phyloP scores from a whole-genome alignment of 2,888 invertebrate species.

The Alsophila aescularia region DNA sequence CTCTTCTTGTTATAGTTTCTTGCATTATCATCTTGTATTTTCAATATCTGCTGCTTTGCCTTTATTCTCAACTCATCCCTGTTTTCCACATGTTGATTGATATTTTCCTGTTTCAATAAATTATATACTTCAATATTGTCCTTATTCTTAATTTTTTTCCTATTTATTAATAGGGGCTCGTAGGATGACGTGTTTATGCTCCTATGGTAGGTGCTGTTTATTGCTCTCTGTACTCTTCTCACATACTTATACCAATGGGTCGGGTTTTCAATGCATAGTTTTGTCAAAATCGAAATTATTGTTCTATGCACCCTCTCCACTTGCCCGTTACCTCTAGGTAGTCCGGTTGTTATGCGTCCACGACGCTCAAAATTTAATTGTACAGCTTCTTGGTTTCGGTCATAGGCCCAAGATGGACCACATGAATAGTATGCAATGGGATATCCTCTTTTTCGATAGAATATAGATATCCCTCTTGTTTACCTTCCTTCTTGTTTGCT shows the following conservation, averaged over 20 bases:
- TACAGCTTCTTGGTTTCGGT: constrained; percentile 49
- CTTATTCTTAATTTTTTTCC: constrained; percentile 31
- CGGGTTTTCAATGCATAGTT: constrained; percentile 16
- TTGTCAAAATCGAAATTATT: constrained; percentile 15
- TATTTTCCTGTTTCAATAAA: constrained; percentile 17
- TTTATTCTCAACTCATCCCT: constrained; percentile 18
- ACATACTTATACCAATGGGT: constrained; percentile 19
- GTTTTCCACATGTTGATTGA: not conserved
- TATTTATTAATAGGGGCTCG: constrained; percentile 31
- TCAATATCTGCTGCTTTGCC: constrained; percentile 24
- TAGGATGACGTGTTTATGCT: constrained; percentile 34
- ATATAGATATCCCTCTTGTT: constrained; percentile 33
- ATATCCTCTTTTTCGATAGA: constrained; percentile 48
- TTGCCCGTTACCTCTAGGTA: constrained; percentile 14
- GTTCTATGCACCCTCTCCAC: constrained; percentile 22
- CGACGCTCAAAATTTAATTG: constrained; percentile 50
- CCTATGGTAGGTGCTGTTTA: constrained; percentile 17
- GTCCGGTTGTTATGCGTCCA: constrained; percentile 46
- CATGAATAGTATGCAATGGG: constrained; percentile 54
- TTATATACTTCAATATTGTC: constrained; percentile 14
- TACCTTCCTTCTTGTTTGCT: constrained; percentile 42
- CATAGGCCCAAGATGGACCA: constrained; percentile 56
- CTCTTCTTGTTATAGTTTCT: constrained; percentile 14
- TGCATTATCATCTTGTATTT: constrained; percentile 24
- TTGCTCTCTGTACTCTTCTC: constrained; percentile 13